Evolutionary conservation across 1,140 invertebrate species (phyloP), one percentile per base, ranked within the genome.

Genomic region (Hermetia illucens): DNA sequence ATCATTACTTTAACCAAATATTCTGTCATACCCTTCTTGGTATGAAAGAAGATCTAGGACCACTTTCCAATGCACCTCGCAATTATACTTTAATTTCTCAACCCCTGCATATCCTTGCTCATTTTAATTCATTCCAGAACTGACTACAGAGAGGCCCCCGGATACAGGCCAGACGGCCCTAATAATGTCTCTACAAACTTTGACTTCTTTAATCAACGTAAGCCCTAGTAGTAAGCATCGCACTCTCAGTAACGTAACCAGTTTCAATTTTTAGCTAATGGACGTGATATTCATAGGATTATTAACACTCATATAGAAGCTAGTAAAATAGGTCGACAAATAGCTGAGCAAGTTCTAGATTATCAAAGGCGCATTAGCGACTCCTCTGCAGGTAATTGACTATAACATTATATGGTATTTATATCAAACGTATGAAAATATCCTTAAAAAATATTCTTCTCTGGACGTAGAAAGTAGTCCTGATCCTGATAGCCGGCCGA

Each of bases 281-380:
- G 67, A 34, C 61, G 68, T 34, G 77, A 78, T 31, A 74, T 82
- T 55, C 72, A 80, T 46, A 63, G 68, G 37, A 58, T 82, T 42
- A 81, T 83, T 46, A 76, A 71, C 46, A 76, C 70, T 27, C 78
- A 82, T 43, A 69, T 83, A 27, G 80, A 84, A 56, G 79, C 78
- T 35, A 79, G 78, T 55, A 83, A 83, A 64, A 84, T 85, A 44
- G 82, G 82, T 18, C 65, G 74, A 18, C 73, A 80, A 52, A 82
- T 85, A 51, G 81, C 79, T 1, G 78, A 82, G 34, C 75, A 81
- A 51, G 75, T 74, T 17, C 49, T 80, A 40, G 74, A 69, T 46
- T 65, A 53, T 46, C 75, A 68, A 54, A 66, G 55, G 46, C 58
- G 68, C 37, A 54, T 56, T 15, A 64, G 62, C 36, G 68, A 72